Base-by-base conservation (phyloP, 2,797 vertebrate species). In the Malurus splendens region DNA sequence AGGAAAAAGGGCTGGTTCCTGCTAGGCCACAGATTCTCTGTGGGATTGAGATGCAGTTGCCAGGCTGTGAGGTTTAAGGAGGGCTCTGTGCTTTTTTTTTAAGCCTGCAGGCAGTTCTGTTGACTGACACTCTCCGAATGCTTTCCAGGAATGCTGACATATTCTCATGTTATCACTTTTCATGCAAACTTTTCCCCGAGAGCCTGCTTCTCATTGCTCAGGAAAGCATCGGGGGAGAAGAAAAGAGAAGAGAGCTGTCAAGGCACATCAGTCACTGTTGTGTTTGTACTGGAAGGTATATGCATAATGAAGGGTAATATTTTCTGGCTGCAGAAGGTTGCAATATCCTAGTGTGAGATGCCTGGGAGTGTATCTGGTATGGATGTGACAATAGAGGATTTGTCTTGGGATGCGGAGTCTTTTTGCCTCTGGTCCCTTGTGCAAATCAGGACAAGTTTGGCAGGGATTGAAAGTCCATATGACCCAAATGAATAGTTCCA, bases 401-500 rank as follows among this genome's bases (percentile, higher is more conserved):
- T 93, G 80, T 87, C 76, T 91, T 90, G 89, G 70, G 94, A 91
- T 89, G 73, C 23, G 89, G 89, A 86, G 56, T 39, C 42, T 92
- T 94, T 93, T 91, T 79, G 67, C 87, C 81, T 90, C 42, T 87
- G 73, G 50, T 90, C 90, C 64, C 87, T 54, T 66, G 87, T 87
- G 90, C 50, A 89, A 93, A 95, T 90, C 81, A 75, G 57, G 44
- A 84, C 68, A 89, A 87, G 59, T 91, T 90, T 95, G 95, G 93
- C 93, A 94, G 79, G 66, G 64, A 86, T 89, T 94, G 72, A 94
- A 95, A 94, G 82, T 95, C 84, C 68, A 54, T 78, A 90, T 93
- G 85, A 90, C 92, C 94, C 87, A 95, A 70, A 93, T 92, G 82
- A 92, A 91, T 93, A 91, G 85, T 54, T 93, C 93, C 94, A 95